phyloP scores from a whole-genome alignment of 2,888 invertebrate genomes.

The Amaurobius ferox region DNA sequence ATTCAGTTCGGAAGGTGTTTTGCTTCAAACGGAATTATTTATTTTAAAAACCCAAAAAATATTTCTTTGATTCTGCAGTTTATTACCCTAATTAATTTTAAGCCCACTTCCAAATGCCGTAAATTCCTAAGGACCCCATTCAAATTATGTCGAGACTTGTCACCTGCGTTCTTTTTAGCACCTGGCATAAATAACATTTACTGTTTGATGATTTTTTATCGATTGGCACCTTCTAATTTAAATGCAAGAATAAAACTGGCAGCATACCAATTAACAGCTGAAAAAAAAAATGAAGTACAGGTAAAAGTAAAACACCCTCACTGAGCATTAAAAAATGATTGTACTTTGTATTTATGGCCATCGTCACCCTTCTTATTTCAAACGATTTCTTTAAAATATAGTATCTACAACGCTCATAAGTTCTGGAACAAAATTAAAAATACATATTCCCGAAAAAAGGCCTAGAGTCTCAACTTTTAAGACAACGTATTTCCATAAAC shows the following conservation, averaged over 20 bases:
- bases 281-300: not conserved
- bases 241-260: conserved; percentile 11
- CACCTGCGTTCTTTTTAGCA: conserved; percentile 32
- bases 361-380: conserved; percentile 3
- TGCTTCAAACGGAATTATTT: too few relatives aligned
- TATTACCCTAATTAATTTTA: conserved; percentile 8
- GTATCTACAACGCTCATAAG: not conserved
- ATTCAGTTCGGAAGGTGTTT: too few relatives aligned
- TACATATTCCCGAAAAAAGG: too few relatives aligned
- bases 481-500: too few relatives aligned
- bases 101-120: not conserved
- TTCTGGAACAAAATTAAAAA: not conserved
- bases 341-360: conserved; percentile 1
- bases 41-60: too few relatives aligned
- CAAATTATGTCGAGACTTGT: not conserved
- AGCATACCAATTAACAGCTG: not conserved
- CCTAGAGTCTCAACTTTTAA: too few relatives aligned
- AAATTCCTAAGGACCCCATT: not conserved
- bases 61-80: not conserved
- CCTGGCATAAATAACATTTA: conserved; percentile 59
- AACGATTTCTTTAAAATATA: conserved; percentile 25
- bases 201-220: conserved; percentile 67
- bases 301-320: not conserved
- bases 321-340: conserved; percentile 2
- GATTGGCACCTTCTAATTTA: conserved; percentile 19